Evolutionary conservation across 2,113 vertebrate genomes (phyloP).

Genomic region (Bufo bufo): DNA sequence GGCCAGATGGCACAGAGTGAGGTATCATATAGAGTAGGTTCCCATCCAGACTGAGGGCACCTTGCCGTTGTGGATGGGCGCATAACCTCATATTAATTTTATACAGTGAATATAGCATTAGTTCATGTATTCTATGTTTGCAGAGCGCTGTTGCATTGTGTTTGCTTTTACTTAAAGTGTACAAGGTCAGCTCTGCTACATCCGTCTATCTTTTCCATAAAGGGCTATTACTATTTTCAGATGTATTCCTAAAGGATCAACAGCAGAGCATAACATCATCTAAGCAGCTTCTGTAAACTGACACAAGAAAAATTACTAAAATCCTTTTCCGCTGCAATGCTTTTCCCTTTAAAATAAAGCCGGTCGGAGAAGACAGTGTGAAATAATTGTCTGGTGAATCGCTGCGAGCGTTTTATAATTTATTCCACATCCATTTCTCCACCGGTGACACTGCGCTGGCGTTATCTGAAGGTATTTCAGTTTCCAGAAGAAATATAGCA

Average conservation of each 20-base stretch:
- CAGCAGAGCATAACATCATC: background rate
- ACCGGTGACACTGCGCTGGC: background rate
- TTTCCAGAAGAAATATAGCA: background rate
- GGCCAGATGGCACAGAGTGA: too few relatives aligned
- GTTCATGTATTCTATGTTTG: too few relatives aligned
- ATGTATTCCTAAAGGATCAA: background rate
- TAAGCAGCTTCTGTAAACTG: background rate
- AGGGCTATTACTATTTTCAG: too few relatives aligned
- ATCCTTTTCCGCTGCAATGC: background rate
- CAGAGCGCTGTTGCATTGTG: too few relatives aligned
- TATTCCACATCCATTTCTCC: conserved; percentile 7
- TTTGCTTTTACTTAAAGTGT: too few relatives aligned
- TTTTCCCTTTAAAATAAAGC: background rate
- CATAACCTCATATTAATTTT: too few relatives aligned
- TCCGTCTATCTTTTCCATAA: too few relatives aligned
- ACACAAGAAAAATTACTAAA: background rate
- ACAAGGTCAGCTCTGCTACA: too few relatives aligned
- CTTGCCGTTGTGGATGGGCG: too few relatives aligned
- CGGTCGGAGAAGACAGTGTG: background rate
- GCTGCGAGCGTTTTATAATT: background rate
- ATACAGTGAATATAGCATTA: too few relatives aligned
- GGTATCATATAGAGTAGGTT: too few relatives aligned
- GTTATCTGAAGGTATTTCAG: background rate
- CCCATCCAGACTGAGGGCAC: too few relatives aligned
- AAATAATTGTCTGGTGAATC: background rate